Base-by-base conservation (phyloP, 1,140 invertebrate species). In the Fragariocoptes setiger region DNA sequence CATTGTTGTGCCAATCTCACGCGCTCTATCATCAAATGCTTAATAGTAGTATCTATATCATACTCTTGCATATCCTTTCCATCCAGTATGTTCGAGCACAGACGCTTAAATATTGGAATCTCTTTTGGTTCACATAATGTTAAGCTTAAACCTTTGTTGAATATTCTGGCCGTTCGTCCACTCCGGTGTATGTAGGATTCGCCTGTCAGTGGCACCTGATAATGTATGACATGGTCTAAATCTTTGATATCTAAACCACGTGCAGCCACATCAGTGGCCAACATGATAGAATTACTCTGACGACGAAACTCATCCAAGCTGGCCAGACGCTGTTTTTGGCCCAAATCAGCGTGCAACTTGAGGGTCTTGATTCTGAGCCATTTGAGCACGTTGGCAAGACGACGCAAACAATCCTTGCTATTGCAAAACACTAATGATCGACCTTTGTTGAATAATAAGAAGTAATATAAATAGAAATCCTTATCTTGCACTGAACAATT, bases 231-330 rank as follows among this genome's bases (percentile, higher is more conserved):
- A 52, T 92, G 79, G 48, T 92, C 68, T 2, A 97, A 71, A 52
- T 72, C 68, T 3, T 79, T 76, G 54, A 97, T 92, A 59, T 99
- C 90, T 19, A 99, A 60, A 35, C 90, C 90, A 46, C 90, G 63
- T 0, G 90, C 85, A 13, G 88, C 90, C 15, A 97, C 85, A 63
- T 97, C 90, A 0, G 88, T 97, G 0, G 90, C 82, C 43, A 99
- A 65, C n/a, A 99, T 56, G 12, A 97, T 48, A 51, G 69, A 65
- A 51, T 71, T 69, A 43, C 74, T 66, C 3, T 15, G 35, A 8
- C n/a, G 25, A 8, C 25, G 8, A 62, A 95, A 97, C 47, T 70
- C 49, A 54, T 97, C 88, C 5, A 99, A 62, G 62, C 86, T 94
- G 57, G 85, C 86, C 14, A 97, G 60, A 20, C 92, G 61, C 53